These are phyloP conservation scores for Calycopis cecrops DNA, from an alignment of 1,140 invertebrate species.

Conservation along the genomic window DNA sequence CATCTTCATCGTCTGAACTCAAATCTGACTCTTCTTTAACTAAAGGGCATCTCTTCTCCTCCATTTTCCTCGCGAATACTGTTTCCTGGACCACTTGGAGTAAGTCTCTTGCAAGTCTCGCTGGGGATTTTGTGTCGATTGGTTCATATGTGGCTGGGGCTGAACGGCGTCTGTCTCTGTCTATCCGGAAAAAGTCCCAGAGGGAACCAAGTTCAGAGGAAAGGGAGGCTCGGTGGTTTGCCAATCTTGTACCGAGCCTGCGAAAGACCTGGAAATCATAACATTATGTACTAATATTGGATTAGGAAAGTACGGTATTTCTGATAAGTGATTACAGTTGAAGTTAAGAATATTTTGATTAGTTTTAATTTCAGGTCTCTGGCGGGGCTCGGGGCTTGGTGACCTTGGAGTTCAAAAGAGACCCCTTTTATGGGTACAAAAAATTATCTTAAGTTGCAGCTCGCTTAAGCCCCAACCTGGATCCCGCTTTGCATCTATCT, in stretches of 20 bases:
- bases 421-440: too few species aligned
- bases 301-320: too few species aligned
- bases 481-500: not conserved
- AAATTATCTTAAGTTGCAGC: too few species aligned
- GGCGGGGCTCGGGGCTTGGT: too few species aligned
- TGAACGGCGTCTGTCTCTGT: conserved; percentile 51
- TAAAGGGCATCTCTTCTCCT: conserved; percentile 53
- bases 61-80: conserved; percentile 50
- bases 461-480: too few species aligned
- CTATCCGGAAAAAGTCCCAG: conserved; percentile 68
- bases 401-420: too few species aligned
- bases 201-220: conserved; percentile 68
- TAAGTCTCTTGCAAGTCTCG: conserved; percentile 61
- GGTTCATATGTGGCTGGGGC: conserved; percentile 47
- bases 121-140: conserved; percentile 53
- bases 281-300: not conserved
- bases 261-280: conserved; percentile 47
- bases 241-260: conserved; percentile 57
- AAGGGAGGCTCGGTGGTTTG: conserved; percentile 61
- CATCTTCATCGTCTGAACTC: conserved; percentile 58
- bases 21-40: conserved; percentile 64
- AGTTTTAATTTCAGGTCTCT: too few species aligned
- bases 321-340: too few species aligned
- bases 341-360: too few species aligned
- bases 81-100: conserved; percentile 71